These are phyloP conservation scores for Yoshiicerus persimilis DNA, from an alignment of 1,140 invertebrate genomes.

Conservation along the genomic window DNA sequence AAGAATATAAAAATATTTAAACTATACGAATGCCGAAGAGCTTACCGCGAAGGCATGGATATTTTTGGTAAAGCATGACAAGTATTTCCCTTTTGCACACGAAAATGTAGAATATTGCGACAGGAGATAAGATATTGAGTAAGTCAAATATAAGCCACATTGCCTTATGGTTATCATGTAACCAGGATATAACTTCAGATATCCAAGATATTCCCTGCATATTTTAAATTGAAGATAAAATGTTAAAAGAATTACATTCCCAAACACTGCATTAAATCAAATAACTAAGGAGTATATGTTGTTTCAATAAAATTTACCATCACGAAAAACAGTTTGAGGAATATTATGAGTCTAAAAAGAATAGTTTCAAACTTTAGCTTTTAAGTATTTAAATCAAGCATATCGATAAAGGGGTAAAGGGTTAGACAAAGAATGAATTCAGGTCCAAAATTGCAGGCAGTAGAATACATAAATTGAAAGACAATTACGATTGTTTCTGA, in stretches of 20 bases:
- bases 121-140: constrained; percentile 79
- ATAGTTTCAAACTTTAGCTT: neutral
- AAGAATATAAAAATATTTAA: neutral
- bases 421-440: too few species aligned
- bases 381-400: too few species aligned
- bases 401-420: too few species aligned
- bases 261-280: too few species aligned
- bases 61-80: constrained; percentile 30
- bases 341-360: constrained; percentile 53
- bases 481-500: neutral
- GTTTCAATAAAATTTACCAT: too few species aligned
- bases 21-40: neutral
- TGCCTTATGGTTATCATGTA: neutral
- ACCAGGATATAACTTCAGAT: constrained; percentile 66
- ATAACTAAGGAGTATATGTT: too few species aligned
- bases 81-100: constrained; percentile 64
- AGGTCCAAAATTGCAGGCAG: neutral
- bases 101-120: constrained; percentile 86
- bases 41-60: neutral
- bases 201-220: constrained; percentile 76
- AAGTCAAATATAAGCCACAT: constrained; percentile 56
- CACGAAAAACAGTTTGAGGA: constrained; percentile 67
- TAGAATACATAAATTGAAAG: neutral
- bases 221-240: too few species aligned
- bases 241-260: too few species aligned